phyloP scores from a whole-genome alignment of 2,113 vertebrate species.

The Chaetorhynchus papuensis region DNA sequence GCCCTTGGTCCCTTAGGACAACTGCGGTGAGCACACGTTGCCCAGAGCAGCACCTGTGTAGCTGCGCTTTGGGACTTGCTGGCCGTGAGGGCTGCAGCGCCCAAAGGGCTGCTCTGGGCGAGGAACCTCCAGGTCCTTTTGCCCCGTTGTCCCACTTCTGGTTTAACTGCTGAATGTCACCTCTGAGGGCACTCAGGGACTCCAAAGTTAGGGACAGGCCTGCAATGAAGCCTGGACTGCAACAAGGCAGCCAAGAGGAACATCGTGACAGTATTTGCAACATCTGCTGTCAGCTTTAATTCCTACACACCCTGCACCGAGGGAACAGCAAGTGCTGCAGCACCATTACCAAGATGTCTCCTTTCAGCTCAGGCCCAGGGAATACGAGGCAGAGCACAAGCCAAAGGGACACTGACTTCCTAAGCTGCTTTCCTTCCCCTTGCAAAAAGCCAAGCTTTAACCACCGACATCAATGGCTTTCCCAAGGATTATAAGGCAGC shows the following conservation, averaged over 20 bases:
- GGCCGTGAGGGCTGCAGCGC: background rate
- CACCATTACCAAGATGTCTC: background rate
- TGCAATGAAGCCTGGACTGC: background rate
- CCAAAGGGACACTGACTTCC: background rate
- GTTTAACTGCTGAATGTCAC: too few relatives aligned
- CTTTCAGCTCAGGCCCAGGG: background rate
- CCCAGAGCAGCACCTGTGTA: background rate
- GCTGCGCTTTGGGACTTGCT: background rate
- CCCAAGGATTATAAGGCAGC: background rate
- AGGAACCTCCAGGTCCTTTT: too few relatives aligned
- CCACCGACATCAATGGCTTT: too few relatives aligned
- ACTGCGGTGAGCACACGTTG: accelerated
- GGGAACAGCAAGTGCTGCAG: background rate
- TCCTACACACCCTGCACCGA: accelerated
- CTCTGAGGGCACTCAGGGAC: too few relatives aligned
- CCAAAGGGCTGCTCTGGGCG: background rate
- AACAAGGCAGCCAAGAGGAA: background rate
- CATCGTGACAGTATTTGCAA: accelerated
- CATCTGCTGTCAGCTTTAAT: background rate
- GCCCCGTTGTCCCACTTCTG: accelerated
- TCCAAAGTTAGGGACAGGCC: background rate
- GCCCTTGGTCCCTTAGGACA: background rate
- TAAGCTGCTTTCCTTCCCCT: background rate
- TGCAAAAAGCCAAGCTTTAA: background rate
- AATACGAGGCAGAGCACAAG: background rate